Percentiles rank a stretch among this genome's conserved stretches.
Evolutionary conservation across 1,140 invertebrate species (phyloP).

Genomic region (Diprion similis): DNA sequence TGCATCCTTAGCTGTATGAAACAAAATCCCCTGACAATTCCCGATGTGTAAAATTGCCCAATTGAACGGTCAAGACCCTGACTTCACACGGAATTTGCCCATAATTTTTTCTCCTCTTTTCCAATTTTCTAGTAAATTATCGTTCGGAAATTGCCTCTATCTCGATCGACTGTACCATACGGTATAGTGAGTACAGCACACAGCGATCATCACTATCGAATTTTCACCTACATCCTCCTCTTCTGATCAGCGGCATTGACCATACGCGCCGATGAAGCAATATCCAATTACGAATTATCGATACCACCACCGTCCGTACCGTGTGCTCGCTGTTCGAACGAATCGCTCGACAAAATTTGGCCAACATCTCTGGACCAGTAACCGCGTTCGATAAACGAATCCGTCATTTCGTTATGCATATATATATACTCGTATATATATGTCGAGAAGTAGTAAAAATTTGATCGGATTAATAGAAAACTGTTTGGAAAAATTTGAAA

Average conservation of each 20-base stretch:
- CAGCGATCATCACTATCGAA: neutral
- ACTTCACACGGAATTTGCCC: no score
- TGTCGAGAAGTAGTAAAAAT: neutral
- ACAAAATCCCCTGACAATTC: no score
- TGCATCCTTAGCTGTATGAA: no score
- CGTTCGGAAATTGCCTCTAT: no score
- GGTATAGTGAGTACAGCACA: no score
- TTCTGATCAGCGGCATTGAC: neutral
- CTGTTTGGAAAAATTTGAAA: neutral
- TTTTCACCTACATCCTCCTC: neutral
- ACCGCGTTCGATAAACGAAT: neutral
- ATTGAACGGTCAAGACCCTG: no score
- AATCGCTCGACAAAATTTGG: neutral
- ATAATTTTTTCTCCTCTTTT: no score
- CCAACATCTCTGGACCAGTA: neutral
- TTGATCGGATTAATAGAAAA: neutral
- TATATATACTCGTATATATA: no score
- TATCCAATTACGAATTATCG: constrained; percentile 7
- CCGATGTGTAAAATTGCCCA: no score
- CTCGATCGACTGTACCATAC: no score
- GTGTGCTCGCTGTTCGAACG: neutral
- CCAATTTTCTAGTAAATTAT: no score
- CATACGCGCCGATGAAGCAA: neutral
- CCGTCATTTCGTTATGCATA: neutral
- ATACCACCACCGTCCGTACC: neutral